Percentiles rank a stretch among this genome's conserved stretches.
These are phyloP conservation scores for Trimorus sp. DNA, from an alignment of 2,888 invertebrate genomes.

Conservation along the genomic window DNA sequence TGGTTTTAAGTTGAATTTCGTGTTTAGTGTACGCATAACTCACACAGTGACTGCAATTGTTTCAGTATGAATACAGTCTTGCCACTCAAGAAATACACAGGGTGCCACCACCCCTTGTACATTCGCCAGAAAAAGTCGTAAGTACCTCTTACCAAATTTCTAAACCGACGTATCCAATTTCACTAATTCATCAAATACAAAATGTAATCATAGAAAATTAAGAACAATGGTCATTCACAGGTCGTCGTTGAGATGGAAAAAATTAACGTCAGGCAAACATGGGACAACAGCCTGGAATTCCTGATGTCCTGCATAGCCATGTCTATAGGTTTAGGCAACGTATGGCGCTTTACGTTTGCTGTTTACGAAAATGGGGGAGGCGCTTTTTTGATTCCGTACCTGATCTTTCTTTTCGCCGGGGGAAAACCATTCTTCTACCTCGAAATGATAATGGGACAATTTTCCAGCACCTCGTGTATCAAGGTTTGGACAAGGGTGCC, in stretches of 20 bases:
- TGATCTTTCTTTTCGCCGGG: slow-evolving; percentile 85
- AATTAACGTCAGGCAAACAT: slow-evolving; percentile 75
- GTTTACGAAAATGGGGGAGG: slow-evolving; percentile 88
- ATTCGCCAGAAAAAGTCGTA: slow-evolving; percentile 41
- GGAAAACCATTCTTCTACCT: slow-evolving; percentile 93
- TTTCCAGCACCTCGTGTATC: slow-evolving; percentile 90
- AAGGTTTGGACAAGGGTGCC: slow-evolving; percentile 88
- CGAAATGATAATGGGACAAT: slow-evolving; percentile 93
- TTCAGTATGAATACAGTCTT: slow-evolving; percentile 20
- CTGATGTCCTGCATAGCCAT: slow-evolving; percentile 86
- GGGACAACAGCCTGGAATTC: slow-evolving; percentile 86
- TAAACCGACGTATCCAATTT: background rate
- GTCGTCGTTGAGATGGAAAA: slow-evolving; percentile 46
- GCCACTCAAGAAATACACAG: slow-evolving; percentile 11
- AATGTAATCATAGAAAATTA: too few relatives aligned
- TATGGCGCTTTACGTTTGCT: slow-evolving; percentile 87
- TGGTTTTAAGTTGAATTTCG: too few relatives aligned
- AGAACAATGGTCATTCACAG: too few relatives aligned
- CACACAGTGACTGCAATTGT: background rate
- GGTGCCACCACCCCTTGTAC: slow-evolving; percentile 30
- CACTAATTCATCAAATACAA: too few relatives aligned
- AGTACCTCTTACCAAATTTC: background rate
- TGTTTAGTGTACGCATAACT: too few relatives aligned
- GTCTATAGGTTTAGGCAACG: slow-evolving; percentile 87
- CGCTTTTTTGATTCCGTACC: slow-evolving; percentile 87